A percentile compares a stretch with the other conserved stretches of the same genome.
Conservation (phyloP, 92 coral and sea anemone genomes). For the Epizoanthus scotinus region DNA sequence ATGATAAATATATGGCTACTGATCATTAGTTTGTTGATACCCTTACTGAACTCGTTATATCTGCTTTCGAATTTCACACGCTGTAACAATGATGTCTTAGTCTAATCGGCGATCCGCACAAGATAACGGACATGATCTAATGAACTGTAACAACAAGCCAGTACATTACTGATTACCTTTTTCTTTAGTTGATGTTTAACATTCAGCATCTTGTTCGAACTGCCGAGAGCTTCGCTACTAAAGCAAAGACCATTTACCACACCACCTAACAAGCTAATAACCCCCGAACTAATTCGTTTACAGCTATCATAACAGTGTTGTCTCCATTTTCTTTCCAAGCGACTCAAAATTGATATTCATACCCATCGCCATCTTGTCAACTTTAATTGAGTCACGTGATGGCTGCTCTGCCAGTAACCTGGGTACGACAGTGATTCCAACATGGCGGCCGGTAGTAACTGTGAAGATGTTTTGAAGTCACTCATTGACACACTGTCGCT, state of each 20-base stretch:
- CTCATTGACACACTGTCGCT: constrained; percentile 74
- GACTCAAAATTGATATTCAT: constrained; percentile 40
- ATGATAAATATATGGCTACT: too few species aligned
- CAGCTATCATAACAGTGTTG: not conserved
- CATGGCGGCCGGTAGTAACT: constrained; percentile 63
- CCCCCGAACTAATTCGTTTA: not conserved
- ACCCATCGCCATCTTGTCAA: constrained; percentile 51
- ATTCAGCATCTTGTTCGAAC: constrained; percentile 59
- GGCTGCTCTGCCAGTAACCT: constrained; percentile 30
- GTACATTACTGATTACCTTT: constrained; percentile 63
- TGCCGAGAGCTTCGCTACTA: not conserved
- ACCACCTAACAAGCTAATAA: not conserved
- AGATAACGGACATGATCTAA: not conserved
- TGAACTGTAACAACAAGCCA: constrained; percentile 23
- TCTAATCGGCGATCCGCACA: not conserved
- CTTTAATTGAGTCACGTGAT: constrained; percentile 59
- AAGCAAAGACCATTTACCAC: not conserved
- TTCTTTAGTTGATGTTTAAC: constrained; percentile 90
- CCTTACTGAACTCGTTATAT: not conserved
- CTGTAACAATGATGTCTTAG: not conserved
- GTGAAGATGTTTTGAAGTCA: constrained; percentile 60
- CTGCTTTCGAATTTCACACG: not conserved
- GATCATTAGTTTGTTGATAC: too few species aligned
- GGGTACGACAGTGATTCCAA: constrained; percentile 26
- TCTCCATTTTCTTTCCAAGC: constrained; percentile 20